These are phyloP conservation scores for Pyrocephalus nanus DNA, from an alignment of 2,797 vertebrate species.

Conservation along the genomic window DNA sequence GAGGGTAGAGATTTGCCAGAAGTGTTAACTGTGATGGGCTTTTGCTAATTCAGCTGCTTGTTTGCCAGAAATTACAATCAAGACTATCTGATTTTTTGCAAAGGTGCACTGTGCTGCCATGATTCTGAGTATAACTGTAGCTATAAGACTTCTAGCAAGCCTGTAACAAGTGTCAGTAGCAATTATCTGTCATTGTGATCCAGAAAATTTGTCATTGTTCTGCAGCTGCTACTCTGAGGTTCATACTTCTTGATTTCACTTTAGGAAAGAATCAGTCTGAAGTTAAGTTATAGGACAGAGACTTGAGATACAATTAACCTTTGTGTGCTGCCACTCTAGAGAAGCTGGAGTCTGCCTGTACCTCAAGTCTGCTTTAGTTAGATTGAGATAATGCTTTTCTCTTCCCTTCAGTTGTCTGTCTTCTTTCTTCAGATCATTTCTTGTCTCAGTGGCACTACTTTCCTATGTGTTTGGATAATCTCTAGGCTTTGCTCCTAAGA, in stretches of 20 bases:
- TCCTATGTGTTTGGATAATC: not conserved
- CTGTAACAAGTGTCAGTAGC: not conserved
- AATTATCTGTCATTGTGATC: conserved; percentile 20
- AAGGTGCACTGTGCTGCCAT: not conserved
- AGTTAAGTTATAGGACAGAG: not conserved
- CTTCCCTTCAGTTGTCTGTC: not conserved
- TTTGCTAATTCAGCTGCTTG: not conserved
- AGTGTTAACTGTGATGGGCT: not conserved
- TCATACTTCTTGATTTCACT: not conserved
- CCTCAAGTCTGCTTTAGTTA: not conserved
- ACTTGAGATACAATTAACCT: not conserved
- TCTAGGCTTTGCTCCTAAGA: not conserved
- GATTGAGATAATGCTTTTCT: not conserved
- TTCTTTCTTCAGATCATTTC: not conserved
- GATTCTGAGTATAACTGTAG: not conserved
- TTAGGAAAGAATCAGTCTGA: not conserved
- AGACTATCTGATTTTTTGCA: not conserved
- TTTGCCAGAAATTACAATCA: conserved; percentile 13
- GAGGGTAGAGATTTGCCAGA: not conserved
- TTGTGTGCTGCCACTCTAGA: not conserved
- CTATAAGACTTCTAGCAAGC: not conserved
- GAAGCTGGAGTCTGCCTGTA: not conserved
- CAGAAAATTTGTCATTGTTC: conserved; percentile 13
- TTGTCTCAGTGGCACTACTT: not conserved
- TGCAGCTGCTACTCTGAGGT: not conserved